A percentile compares a stretch with the other conserved stretches of the same genome.
These are phyloP conservation scores for Leontopithecus rosalia DNA, from an alignment of 2,797 vertebrate species.

Conservation along the genomic window DNA sequence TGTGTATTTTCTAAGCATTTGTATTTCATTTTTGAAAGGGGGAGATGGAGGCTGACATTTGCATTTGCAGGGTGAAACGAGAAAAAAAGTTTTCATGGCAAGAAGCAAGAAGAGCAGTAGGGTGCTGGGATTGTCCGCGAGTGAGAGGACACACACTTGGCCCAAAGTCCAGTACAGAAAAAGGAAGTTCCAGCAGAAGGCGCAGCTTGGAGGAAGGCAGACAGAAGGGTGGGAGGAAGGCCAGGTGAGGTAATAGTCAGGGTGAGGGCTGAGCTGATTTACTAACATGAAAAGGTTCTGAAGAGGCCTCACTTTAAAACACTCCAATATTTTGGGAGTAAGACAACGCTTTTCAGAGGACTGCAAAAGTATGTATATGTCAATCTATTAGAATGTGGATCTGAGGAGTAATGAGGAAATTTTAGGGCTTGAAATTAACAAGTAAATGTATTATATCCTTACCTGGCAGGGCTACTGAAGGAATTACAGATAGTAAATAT, in stretches of 20 bases:
- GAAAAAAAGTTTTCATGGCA: background rate
- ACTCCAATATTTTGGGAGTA: background rate
- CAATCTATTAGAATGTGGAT: background rate
- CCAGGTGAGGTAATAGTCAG: background rate
- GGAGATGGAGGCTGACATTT: background rate
- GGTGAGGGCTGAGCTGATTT: background rate
- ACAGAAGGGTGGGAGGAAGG: background rate
- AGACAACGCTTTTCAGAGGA: background rate
- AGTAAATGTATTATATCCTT: background rate
- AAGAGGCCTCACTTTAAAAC: background rate
- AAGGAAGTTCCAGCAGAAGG: background rate
- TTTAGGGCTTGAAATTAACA: background rate
- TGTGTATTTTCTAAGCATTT: background rate
- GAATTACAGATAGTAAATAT: background rate
- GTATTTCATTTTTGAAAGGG: conserved; percentile 35
- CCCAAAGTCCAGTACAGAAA: background rate
- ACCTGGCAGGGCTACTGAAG: background rate
- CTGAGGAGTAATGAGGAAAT: background rate
- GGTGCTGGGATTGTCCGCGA: background rate
- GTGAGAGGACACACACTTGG: background rate
- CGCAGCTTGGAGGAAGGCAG: background rate
- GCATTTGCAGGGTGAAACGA: background rate
- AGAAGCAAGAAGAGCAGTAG: background rate
- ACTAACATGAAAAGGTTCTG: background rate
- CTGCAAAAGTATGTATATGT: background rate